Base-by-base conservation (phyloP, 1,140 invertebrate species). In the Adoxophyes honmai region DNA sequence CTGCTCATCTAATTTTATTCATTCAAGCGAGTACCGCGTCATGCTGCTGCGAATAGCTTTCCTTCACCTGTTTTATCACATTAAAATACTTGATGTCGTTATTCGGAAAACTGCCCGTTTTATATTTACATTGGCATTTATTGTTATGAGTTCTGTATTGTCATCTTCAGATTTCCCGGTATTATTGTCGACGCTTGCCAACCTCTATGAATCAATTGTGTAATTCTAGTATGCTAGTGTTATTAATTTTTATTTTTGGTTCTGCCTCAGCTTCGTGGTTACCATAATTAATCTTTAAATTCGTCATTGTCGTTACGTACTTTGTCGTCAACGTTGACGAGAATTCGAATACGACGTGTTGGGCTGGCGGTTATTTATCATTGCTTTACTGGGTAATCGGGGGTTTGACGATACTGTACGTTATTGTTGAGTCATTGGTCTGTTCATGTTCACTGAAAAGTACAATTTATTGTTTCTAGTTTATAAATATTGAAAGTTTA, bases 101-200 rank as follows among this genome's bases (percentile, higher is more conserved):
- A 21, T n/a, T 48, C 21, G 11, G 18, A 44, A 48, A 21, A 48
- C 11, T 21, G 14, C 16, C 10, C n/a, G 16, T 48, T 48, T 28
- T 28, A 6, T 48, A 48, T 42, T 42, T 28, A 48, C 21, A n/a
- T 11, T 48, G 42, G 18, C 42, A 48, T 48, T 48, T 48, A 44
- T 44, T 10, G 10, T 16, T n/a, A 10, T 48, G 16, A 7, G n/a
- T 3, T 4, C 10, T 28, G 21, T 13, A 48, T 13, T 11, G 42
- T 48, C 15, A 11, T 48, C 42, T 48, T 48, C 10, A 13, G 39
- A 0, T 33, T 48, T 48, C 42, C 21, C 10, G 21, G 42, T 48
- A 48, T 48, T 44, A 18, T 4, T 48, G 4, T 1, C 21, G 16
- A 48, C n/a, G 42, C 18, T n/a, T 48, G 10, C 2, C 42, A 14